Conservation (phyloP, 2,888 invertebrate genomes). For the Monopis laevigella region DNA sequence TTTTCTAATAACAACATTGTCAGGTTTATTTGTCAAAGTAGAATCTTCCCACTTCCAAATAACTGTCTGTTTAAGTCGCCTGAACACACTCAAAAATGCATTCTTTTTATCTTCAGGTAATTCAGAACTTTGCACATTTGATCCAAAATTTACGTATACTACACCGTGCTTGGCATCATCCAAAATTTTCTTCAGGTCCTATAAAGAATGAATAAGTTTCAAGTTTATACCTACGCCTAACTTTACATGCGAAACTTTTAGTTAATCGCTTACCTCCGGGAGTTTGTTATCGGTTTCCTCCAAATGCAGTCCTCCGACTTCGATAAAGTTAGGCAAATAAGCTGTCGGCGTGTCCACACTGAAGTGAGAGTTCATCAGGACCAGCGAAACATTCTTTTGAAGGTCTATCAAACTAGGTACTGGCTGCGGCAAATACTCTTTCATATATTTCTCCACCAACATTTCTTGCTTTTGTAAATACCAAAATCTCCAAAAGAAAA, state of each 20-base stretch:
- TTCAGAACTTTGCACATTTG: slow-evolving; percentile 62
- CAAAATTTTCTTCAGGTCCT: slow-evolving; percentile 60
- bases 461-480: slow-evolving; percentile 43
- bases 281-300: slow-evolving; percentile 34
- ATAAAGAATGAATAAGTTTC: slow-evolving; percentile 15
- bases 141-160: slow-evolving; percentile 69
- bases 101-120: slow-evolving; percentile 55
- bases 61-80: slow-evolving; percentile 68
- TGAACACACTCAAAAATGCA: slow-evolving; percentile 64
- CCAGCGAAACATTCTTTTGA: slow-evolving; percentile 44
- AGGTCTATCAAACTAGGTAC: slow-evolving; percentile 46
- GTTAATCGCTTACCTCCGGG: slow-evolving; percentile 32
- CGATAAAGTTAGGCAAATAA: slow-evolving; percentile 62
- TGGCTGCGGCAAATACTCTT: slow-evolving; percentile 33
- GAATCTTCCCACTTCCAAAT: slow-evolving; percentile 77
- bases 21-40: slow-evolving; percentile 53
- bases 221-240: neutral
- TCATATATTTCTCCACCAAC: slow-evolving; percentile 41
- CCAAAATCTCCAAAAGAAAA: slow-evolving; percentile 45
- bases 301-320: slow-evolving; percentile 67
- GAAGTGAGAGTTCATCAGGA: slow-evolving; percentile 59
- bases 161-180: slow-evolving; percentile 62
- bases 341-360: slow-evolving; percentile 55
- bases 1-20: slow-evolving; percentile 65
- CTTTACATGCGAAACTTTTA: neutral